These are phyloP conservation scores for Drosophila kanapiae DNA, from an alignment of 1,140 invertebrate species.

Conservation along the genomic window DNA sequence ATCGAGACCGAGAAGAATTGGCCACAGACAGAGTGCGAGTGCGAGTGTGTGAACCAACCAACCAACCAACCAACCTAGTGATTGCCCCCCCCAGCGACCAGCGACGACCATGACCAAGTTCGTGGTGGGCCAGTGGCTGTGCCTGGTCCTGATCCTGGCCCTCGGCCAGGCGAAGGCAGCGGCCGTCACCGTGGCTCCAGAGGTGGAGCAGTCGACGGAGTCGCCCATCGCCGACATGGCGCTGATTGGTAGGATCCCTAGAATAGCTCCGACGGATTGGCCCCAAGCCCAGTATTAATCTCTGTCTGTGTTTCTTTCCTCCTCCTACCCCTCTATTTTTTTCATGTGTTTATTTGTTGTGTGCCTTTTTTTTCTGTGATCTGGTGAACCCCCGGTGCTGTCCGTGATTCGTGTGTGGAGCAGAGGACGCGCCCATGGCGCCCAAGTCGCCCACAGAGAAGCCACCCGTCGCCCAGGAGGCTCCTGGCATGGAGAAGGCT, in stretches of 20 bases:
- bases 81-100: neutral
- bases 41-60: slow-evolving; percentile 8
- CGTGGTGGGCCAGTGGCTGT: slow-evolving; percentile 50
- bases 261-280: neutral
- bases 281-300: slow-evolving; percentile 2
- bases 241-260: slow-evolving; percentile 72
- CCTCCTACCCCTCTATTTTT: slow-evolving; percentile 17
- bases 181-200: slow-evolving; percentile 30
- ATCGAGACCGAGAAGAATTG: slow-evolving; percentile 16
- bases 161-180: slow-evolving; percentile 26
- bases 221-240: slow-evolving; percentile 81
- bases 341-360: slow-evolving; percentile 44
- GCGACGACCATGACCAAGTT: slow-evolving; percentile 53
- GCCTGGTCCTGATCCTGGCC: slow-evolving; percentile 48
- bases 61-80: neutral
- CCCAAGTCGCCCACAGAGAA: slow-evolving; percentile 70
- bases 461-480: slow-evolving; percentile 34
- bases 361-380: slow-evolving; percentile 46
- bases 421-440: slow-evolving; percentile 48
- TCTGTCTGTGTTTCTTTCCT: slow-evolving; percentile 28
- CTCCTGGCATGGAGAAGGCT: neutral
- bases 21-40: slow-evolving; percentile 7
- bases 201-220: slow-evolving; percentile 72
- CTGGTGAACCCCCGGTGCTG: slow-evolving; percentile 5
- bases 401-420: slow-evolving; percentile 20